Percentiles rank a stretch among this genome's conserved stretches.
Evolutionary conservation across 2,113 vertebrate species (phyloP).

Genomic region (Thamnophis sirtalis): DNA sequence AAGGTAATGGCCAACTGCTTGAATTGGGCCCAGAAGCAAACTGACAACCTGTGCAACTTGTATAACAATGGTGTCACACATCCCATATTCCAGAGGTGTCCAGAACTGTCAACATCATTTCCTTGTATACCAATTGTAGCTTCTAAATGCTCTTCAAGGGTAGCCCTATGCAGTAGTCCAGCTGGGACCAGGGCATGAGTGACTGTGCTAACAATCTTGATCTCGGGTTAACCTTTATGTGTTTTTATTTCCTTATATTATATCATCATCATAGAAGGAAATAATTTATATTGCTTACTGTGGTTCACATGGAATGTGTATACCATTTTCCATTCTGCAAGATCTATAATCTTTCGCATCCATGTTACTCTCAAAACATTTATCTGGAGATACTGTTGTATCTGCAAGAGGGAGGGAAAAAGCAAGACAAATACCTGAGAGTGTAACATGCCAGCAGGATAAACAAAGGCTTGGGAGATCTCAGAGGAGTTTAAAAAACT

Average conservation of each 20-base stretch:
- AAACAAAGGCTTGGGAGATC: not conserved
- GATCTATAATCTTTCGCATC: conserved; percentile 37
- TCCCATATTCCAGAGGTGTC: not conserved
- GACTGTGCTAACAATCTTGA: not conserved
- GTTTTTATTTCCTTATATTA: not conserved
- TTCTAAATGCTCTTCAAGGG: not conserved
- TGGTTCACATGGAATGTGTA: conserved; percentile 40
- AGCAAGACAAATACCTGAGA: not conserved
- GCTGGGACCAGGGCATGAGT: not conserved
- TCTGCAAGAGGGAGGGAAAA: conserved; percentile 35
- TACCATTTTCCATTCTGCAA: conserved; percentile 37
- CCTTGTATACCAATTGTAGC: not conserved
- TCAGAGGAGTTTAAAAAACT: not conserved
- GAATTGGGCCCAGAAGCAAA: not conserved
- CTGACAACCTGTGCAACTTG: not conserved
- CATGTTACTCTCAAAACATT: too few species aligned
- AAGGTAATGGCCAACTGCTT: not conserved
- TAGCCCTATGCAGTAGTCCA: not conserved
- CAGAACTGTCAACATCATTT: not conserved
- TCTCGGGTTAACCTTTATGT: not conserved
- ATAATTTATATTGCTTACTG: conserved; percentile 55
- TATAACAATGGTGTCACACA: not conserved
- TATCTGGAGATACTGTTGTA: conserved; percentile 33
- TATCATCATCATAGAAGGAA: not conserved
- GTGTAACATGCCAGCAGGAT: not conserved